Evolutionary conservation across 2,113 vertebrate species (phyloP).

Genomic region (Mustelus asterias): DNA sequence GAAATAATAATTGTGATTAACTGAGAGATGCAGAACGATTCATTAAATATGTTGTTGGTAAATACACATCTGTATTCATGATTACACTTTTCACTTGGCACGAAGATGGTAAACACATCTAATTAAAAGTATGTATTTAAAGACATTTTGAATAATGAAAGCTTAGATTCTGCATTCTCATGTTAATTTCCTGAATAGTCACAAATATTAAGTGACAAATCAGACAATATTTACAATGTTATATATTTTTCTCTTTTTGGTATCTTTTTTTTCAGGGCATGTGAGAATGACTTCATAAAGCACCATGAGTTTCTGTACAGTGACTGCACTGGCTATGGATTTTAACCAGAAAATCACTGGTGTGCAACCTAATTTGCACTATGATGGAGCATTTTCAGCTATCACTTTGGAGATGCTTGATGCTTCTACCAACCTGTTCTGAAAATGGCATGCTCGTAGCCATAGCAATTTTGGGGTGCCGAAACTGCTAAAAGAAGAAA

Average conservation of each 20-base stretch:
- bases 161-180: neutral
- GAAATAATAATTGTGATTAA: neutral
- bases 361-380: neutral
- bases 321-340: neutral
- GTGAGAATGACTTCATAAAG: neutral
- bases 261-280: neutral
- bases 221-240: neutral
- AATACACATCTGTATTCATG: slow-evolving; percentile 4
- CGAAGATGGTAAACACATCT: slow-evolving; percentile 1
- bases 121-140: slow-evolving; percentile 12
- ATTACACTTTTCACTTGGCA: slow-evolving; percentile 9
- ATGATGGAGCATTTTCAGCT: neutral
- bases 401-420: neutral
- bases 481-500: too few species aligned
- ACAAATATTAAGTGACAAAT: neutral
- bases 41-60: neutral
- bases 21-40: neutral
- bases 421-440: neutral
- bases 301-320: neutral
- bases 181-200: neutral
- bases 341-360: neutral
- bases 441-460: neutral
- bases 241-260: neutral
- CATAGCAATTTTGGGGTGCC: neutral
- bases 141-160: neutral